phyloP scores from a whole-genome alignment of 2,888 invertebrate genomes.

The Cryptocheilus praepositus region DNA sequence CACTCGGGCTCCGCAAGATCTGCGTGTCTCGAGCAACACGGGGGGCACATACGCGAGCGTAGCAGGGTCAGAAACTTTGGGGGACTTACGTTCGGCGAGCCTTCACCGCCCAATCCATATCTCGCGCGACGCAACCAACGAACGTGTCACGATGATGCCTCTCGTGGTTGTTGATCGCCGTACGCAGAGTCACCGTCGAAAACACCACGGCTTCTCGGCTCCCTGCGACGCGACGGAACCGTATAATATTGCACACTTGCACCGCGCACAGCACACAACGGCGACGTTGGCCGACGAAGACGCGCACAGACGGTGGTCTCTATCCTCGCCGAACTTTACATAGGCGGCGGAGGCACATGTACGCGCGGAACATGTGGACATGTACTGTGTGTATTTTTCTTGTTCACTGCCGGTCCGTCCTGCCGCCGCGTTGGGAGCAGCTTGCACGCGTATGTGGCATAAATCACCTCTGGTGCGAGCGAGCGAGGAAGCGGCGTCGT shows the following conservation, averaged over 20 bases:
- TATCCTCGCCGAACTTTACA: neutral
- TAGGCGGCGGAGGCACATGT: neutral
- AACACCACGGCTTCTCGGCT: neutral
- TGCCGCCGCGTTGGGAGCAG: conserved; percentile 28
- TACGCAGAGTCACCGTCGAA: no score
- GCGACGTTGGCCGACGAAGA: neutral
- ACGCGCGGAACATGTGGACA: neutral
- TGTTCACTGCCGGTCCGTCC: conserved; percentile 40
- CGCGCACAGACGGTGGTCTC: neutral
- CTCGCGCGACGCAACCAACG: conserved; percentile 70
- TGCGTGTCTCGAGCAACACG: no score
- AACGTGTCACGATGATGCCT: conserved; percentile 57
- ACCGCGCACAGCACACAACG: conserved; percentile 16
- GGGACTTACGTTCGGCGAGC: conserved; percentile 73
- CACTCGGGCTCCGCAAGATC: no score
- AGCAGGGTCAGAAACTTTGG: neutral
- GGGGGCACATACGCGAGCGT: neutral
- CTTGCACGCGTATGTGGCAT: conserved; percentile 49
- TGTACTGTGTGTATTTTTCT: neutral
- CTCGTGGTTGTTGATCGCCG: conserved; percentile 27
- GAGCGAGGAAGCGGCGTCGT: conserved; percentile 9
- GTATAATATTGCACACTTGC: conserved; percentile 8
- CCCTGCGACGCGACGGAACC: neutral
- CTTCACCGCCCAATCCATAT: conserved; percentile 74
- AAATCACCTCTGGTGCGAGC: conserved; percentile 27